Evolutionary conservation across 1,140 invertebrate genomes (phyloP).

Genomic region (Polypedilum vanderplanki): DNA sequence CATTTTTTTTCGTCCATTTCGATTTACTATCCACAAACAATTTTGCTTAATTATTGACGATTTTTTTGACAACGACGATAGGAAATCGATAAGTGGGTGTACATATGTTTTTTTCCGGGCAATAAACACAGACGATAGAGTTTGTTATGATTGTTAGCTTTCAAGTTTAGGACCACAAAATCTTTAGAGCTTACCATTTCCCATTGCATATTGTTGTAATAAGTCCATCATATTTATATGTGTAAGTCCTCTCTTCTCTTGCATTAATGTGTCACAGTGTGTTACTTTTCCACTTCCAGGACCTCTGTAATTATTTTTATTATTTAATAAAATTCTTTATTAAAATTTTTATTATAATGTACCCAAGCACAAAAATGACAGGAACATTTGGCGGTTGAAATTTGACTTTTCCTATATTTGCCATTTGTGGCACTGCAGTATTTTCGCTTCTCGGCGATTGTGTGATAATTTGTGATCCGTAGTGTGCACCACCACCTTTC

Average conservation of each 20-base stretch:
- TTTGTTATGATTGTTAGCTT: no score
- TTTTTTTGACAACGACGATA: neutral
- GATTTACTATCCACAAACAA: neutral
- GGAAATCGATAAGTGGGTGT: neutral
- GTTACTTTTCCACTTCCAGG: conserved; percentile 89
- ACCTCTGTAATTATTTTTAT: conserved; percentile 53
- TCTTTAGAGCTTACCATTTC: conserved; percentile 58
- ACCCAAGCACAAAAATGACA: conserved; percentile 80
- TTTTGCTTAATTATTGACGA: conserved; percentile 13
- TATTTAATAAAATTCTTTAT: neutral
- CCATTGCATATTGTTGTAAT: conserved; percentile 77
- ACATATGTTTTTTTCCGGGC: neutral
- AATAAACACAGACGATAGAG: no score
- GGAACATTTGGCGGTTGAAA: conserved; percentile 75
- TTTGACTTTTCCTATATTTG: conserved; percentile 68
- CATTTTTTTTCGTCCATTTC: neutral
- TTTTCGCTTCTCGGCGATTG: conserved; percentile 45
- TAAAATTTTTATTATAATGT: conserved; percentile 35
- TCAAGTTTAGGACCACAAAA: neutral
- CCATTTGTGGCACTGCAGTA: conserved; percentile 57
- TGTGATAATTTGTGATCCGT: conserved; percentile 46
- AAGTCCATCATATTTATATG: conserved; percentile 89
- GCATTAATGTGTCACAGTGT: conserved; percentile 80
- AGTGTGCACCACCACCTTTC: conserved; percentile 43
- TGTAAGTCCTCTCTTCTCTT: conserved; percentile 71